Base-by-base conservation (phyloP, 2,888 invertebrate species). In the Rambutsinella grinnellia region DNA sequence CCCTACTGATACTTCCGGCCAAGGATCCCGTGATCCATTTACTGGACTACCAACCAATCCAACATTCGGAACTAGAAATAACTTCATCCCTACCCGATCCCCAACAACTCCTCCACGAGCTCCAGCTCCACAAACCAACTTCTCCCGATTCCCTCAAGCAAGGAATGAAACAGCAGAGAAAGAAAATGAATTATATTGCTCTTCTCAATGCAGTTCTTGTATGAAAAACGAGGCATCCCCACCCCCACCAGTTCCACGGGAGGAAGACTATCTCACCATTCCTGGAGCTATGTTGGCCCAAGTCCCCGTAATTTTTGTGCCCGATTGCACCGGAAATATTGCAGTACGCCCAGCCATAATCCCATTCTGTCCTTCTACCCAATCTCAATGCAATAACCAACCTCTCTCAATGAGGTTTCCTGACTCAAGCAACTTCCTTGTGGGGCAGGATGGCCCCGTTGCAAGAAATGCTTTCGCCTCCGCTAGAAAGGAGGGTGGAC, bases 221-320 rank as follows among this genome's bases (percentile, higher is more conserved):
- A 67, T 44, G 5, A 49, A 19, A 13, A 62, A 21, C n/a, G 27
- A 13, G 2, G 23, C 53, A 17, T 21, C 21, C 15, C 21, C 68
- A 27, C n/a, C 27, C 15, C 44, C 26, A 19, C 49, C 21, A 54
- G 51, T 46, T 3, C 36, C 15, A 13, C 47, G 17, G 15, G 81
- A 82, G 46, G 75, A 79, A n/a, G 82, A 83, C 23, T 83, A 71
- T 51, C 51, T 66, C 8, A 67, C 75, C 54, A 76, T 83, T 10
- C 83, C 83, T 6, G 83, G 83, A 51, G 83, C 83, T 19, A 63
- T 83, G 26, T 49, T 82, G 24, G 61, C 80, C 19, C 78, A 80
- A 46, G 75, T 83, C 23, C 81, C 82, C 23, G 83, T 83, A 2
- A 82, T 83, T 13, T 83, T 81, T 66, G 82, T 82, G 44, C 83